Evolutionary conservation across 30 jellyfish, hydroid and myxozoan genomes (phyloP), one percentile per base, ranked within the genome.

Genomic region (Chrysaora quinquecirrha): DNA sequence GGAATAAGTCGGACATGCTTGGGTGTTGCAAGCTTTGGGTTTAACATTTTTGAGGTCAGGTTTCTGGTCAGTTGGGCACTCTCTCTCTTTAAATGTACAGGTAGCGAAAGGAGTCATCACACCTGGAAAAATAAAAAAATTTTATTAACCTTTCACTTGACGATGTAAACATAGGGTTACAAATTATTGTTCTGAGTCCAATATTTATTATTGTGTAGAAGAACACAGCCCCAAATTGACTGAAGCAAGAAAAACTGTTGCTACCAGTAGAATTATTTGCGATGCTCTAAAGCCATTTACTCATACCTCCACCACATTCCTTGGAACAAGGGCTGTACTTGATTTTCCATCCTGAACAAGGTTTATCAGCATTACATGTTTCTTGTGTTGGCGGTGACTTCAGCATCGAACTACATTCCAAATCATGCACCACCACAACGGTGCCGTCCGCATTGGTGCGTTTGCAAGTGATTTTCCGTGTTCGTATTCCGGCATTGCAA

Each of bases 301-400:
- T n/a, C n/a, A 38, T 75, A 90, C 97, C 97, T 72, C 90, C 91
- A 28, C 96, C 98, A 52, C 98, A 91, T 3, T 84, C 75, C 50
- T 61, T 76, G 54, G 96, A 70, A 84, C 98, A 91, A 38, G 73
- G 52, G 1, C 86, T 52, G 73, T 64, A 91, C 27, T 47, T 56
- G 48, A 79, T 60, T 33, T 12, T 20, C 98, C 98, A 91, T 25
- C 69, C 96, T 18, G 96, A 87, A 30, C 98, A 91, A 2, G 85
- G 90, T 2, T 33, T 80, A 9, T 91, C 96, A 1, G 48, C 68
- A 69, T 85, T 91, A 71, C 98, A 91, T 0, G 82, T 34, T 14
- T 78, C 81, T n/a, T 49, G 62, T 2, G 87, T 48, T 9, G 91
- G 28, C n/a, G 10, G 1, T 9, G 88, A 87, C 34, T 29, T 35